Conservation (phyloP, 2,113 vertebrate species). For the Eptatretus burgeri region DNA sequence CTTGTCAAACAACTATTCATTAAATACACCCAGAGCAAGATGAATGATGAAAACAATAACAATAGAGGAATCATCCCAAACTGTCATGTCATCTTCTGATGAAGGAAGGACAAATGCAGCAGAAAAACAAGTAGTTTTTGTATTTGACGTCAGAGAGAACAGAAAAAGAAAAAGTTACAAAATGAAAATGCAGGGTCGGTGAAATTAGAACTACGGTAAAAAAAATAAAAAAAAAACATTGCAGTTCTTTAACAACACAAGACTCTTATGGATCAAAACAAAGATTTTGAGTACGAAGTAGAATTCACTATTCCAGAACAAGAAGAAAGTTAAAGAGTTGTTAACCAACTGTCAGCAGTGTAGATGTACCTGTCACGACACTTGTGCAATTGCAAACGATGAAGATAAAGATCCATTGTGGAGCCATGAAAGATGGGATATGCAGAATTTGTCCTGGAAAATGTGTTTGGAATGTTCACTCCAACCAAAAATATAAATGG, state of each 20-base stretch:
- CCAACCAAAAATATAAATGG: background rate
- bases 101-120: no score
- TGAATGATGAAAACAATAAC: no score
- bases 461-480: slow-evolving; percentile 8
- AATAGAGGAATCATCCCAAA: no score
- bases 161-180: slow-evolving; percentile 3
- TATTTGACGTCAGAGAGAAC: no score
- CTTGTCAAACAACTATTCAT: no score
- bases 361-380: slow-evolving; percentile 13
- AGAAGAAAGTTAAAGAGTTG: slow-evolving; percentile 6
- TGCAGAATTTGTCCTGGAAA: slow-evolving; percentile 10
- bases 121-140: no score
- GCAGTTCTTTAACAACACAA: slow-evolving; percentile 8
- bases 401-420: background rate
- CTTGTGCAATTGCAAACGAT: background rate
- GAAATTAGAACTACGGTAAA: slow-evolving; percentile 14
- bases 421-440: slow-evolving; percentile 8
- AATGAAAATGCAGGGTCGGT: slow-evolving; percentile 10
- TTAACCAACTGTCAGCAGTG: slow-evolving; percentile 16
- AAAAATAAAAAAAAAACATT: slow-evolving; percentile 11
- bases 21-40: no score
- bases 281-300: background rate
- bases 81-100: no score
- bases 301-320: background rate
- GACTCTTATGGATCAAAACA: slow-evolving; percentile 9